Conservation (phyloP, 1,140 invertebrate genomes). For the Aphelinus certus region DNA sequence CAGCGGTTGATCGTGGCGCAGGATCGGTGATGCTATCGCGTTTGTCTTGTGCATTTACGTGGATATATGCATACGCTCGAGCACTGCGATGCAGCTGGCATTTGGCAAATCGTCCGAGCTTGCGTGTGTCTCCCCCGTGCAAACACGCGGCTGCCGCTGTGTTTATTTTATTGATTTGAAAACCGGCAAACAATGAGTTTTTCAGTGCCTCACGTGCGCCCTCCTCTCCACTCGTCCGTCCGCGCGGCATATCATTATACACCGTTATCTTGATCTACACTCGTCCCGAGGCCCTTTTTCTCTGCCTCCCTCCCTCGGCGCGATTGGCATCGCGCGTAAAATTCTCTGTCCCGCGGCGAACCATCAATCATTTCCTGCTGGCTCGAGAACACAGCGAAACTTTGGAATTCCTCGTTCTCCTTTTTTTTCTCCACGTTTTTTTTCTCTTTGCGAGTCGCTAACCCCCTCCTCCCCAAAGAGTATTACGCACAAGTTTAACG, state of each 20-base stretch:
- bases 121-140: slow-evolving; percentile 39
- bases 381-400: background rate
- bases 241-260: slow-evolving; percentile 30
- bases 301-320: slow-evolving; percentile 35
- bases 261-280: slow-evolving; percentile 28
- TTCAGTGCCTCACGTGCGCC: too few species aligned
- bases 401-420: background rate
- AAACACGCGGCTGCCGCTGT: slow-evolving; percentile 35
- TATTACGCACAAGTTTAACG: background rate
- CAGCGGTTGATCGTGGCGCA: too few species aligned
- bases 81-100: slow-evolving; percentile 13
- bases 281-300: background rate
- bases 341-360: slow-evolving; percentile 24
- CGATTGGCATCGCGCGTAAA: slow-evolving; percentile 30
- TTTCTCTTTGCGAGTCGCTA: background rate
- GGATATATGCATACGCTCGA: background rate
- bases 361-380: slow-evolving; percentile 31
- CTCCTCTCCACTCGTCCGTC: background rate
- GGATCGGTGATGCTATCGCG: slow-evolving; percentile 8
- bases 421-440: background rate
- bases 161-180: slow-evolving; percentile 48
- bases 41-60: slow-evolving; percentile 4
- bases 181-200: slow-evolving; percentile 3
- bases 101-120: slow-evolving; percentile 43
- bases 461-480: background rate